Evolutionary conservation across 2,888 invertebrate species (phyloP), one percentile per base, ranked within the genome.

Genomic region (Pomacea canaliculata): DNA sequence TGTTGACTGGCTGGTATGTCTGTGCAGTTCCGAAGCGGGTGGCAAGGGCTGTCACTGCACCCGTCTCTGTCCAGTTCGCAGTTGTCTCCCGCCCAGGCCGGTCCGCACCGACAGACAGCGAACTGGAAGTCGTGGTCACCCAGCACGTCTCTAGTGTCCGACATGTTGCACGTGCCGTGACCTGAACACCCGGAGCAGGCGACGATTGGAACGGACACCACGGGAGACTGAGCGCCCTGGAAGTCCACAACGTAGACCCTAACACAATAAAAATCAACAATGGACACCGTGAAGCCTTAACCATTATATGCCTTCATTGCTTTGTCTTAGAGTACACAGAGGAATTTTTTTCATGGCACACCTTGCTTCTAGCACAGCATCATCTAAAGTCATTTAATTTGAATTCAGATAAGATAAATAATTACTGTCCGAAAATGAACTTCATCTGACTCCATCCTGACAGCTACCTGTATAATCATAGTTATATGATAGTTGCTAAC

Each of bases 51-150:
- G 0, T 51, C 74, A 18, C 67, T 77, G 77, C 83, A 81, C 9
- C 76, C 83, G 68, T 83, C 77, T 19, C 74, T 78, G 69, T 83
- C 83, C 4, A 19, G 12, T 67, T 79, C 76, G 75, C 83, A 83
- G 67, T 13, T n/a, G 37, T 71, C 72, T 70, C 77, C 77, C 62
- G 71, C 63, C 37, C 71, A 67, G 37, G 70, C 71, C 10, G 49
- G 62, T 18, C 66, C 51, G 70, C 77, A 77, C 16, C 1, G 37
- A 37, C 77, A 78, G 46, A 56, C 18, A 8, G 74, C 74, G 18
- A 69, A 9, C 23, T 13, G 27, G 60, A 74, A 78, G 18, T 37
- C 27, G 19, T 27, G 18, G 9, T 70, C 65, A n/a, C 46, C 48
- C 7, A 63, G 18, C 19, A 18, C 51, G 46, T 13, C 10, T 18